These are phyloP conservation scores for Platichthys stellatus DNA, from an alignment of 2,113 vertebrate genomes.

Conservation along the genomic window DNA sequence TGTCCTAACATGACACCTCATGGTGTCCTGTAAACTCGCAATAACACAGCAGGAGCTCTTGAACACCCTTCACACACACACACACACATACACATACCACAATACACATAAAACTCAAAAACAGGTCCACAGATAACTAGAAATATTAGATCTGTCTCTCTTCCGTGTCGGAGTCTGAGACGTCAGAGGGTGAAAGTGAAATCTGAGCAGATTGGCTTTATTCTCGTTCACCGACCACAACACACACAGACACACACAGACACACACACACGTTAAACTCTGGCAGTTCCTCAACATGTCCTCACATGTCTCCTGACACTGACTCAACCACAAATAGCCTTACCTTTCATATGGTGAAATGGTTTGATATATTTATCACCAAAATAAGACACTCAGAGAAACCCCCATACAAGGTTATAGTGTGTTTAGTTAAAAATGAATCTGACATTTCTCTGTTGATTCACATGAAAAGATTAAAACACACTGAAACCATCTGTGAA, in stretches of 20 bases:
- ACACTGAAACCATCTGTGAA: background rate
- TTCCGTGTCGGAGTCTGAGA: background rate
- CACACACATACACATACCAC: background rate
- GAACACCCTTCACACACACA: slow-evolving; percentile 3
- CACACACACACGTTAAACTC: slow-evolving; percentile 6
- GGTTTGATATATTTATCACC: slow-evolving; percentile 1
- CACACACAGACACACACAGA: slow-evolving; percentile 8
- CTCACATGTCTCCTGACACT: slow-evolving; percentile 50
- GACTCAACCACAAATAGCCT: slow-evolving; percentile 29
- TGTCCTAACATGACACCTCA: slow-evolving; percentile 49
- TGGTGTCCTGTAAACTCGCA: background rate
- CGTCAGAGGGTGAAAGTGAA: slow-evolving; percentile 32
- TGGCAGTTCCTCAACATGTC: slow-evolving; percentile 51
- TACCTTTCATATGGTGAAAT: slow-evolving; percentile 5
- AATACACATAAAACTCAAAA: background rate
- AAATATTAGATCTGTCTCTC: background rate
- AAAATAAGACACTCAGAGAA: slow-evolving; percentile 6
- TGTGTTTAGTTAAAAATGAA: background rate
- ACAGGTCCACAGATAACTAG: background rate
- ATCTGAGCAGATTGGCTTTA: slow-evolving; percentile 35
- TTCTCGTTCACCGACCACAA: slow-evolving; percentile 19
- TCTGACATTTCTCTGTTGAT: too few species aligned
- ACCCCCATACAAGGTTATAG: background rate
- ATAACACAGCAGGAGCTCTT: background rate
- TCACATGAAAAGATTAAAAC: background rate